Evolutionary conservation across 1,140 invertebrate species (phyloP), one percentile per base, ranked within the genome.

Genomic region (Aphelenchoides fujianensis): DNA sequence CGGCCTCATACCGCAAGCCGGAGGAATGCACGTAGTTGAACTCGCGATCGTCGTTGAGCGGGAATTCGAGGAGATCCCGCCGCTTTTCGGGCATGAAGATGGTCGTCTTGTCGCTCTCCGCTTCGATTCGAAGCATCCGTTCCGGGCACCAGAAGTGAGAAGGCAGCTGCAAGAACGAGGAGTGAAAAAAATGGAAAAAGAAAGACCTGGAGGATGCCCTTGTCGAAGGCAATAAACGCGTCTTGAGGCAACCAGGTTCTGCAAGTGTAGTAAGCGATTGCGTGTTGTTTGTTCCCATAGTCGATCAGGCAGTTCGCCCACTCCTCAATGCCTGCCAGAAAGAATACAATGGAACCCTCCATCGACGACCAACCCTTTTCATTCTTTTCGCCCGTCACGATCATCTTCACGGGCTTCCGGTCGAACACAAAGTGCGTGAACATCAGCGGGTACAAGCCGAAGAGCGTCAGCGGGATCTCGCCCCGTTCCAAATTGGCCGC

Each of bases 1-100:
- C 85, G 5, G 91, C 90, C 86, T 93, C 89, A 78, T 90, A 92
- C 35, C 88, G 85, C n/a, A 93, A 84, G 23, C 90, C 91, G 57
- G 87, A 87, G 37, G 90, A 90, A 79, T 92, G 91, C 16, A 71
- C 75, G 75, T 89, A 92, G 84, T 89, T 89, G 67, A 35, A 63
- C 9, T 52, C n/a, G 3, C 48, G 12, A 35, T 69, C 23, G 63
- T 77, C 75, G 48, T 63, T 68, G 31, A 71, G 57, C 34, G 57
- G 75, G 48, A 59, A 76, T 62, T 74, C 69, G 41, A 12, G 59
- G 16, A 54, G n/a, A 35, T 19, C 35, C 63, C 37, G 63, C 30
- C 12, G 37, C 62, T n/a, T n/a, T n/a, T n/a, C n/a, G n/a, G n/a
- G n/a, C n/a, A n/a, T n/a, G n/a, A n/a, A n/a, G n/a, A n/a, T n/a